phyloP scores from a whole-genome alignment of 2,797 vertebrate species.

The Tenualosa ilisha region DNA sequence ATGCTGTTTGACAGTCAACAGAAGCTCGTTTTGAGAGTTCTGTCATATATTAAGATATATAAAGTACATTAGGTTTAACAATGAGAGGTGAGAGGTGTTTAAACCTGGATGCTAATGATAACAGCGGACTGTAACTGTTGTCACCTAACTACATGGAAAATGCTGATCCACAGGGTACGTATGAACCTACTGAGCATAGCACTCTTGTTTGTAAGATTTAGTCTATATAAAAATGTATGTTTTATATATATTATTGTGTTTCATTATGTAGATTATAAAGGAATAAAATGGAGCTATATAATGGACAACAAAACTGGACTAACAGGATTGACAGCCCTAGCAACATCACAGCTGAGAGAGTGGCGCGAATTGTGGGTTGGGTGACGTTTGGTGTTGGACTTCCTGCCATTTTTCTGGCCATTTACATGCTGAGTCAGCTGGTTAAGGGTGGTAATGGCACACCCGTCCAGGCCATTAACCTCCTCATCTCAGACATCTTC shows the following conservation, averaged over 20 bases:
- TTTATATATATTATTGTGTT: neutral
- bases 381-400: conserved; percentile 63
- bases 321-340: neutral
- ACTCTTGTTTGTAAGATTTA: neutral
- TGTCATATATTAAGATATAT: neutral
- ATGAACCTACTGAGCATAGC: neutral
- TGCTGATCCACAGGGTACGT: neutral
- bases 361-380: conserved; percentile 61
- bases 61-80: neutral
- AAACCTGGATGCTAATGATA: neutral
- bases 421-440: conserved; percentile 65
- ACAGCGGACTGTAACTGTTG: neutral
- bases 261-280: neutral
- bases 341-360: conserved; percentile 2
- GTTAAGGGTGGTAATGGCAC: conserved; percentile 60
- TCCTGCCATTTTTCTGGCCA: conserved; percentile 62
- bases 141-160: neutral
- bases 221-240: neutral
- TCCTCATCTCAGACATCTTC: conserved; percentile 67
- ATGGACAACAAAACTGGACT: neutral
- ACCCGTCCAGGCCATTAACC: conserved; percentile 61
- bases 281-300: neutral
- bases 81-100: neutral
- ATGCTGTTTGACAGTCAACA: neutral
- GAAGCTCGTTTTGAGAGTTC: neutral